Conservation (phyloP, 1,140 invertebrate species). For the Gyrodactylus bullatarudis region DNA sequence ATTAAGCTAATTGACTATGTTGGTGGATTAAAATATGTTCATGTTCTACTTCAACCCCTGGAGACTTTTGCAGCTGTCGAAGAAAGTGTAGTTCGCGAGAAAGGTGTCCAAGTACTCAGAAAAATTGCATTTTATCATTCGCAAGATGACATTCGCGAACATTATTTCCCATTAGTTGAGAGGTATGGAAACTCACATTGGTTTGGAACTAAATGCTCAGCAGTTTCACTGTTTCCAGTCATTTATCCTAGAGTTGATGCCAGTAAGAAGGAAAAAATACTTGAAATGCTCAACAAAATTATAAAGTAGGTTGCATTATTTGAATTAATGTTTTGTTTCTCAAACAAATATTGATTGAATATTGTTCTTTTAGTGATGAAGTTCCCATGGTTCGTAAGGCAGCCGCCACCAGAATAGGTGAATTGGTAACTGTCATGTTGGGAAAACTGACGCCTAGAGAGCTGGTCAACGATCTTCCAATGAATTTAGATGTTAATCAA, state of each 20-base stretch:
- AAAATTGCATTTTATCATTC: slow-evolving; percentile 56
- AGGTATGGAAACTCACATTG: slow-evolving; percentile 32
- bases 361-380: slow-evolving; percentile 90
- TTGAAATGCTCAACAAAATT: not conserved
- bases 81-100: slow-evolving; percentile 95
- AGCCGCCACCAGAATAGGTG: slow-evolving; percentile 74
- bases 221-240: slow-evolving; percentile 59
- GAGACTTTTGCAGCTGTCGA: slow-evolving; percentile 82
- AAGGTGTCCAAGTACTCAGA: slow-evolving; percentile 77
- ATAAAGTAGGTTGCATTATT: not conserved
- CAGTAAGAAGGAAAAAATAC: slow-evolving; percentile 7
- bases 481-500: not conserved
- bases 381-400: slow-evolving; percentile 91
- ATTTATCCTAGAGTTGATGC: slow-evolving; percentile 28
- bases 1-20: slow-evolving; percentile 66
- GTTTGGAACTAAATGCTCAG: slow-evolving; percentile 82
- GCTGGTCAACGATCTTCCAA: not conserved
- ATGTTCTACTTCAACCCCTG: slow-evolving; percentile 64
- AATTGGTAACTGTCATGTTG: slow-evolving; percentile 28
- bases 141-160: slow-evolving; percentile 33
- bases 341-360: too few relatives aligned
- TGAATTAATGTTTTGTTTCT: not conserved
- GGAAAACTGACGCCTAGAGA: not conserved
- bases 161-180: slow-evolving; percentile 3
- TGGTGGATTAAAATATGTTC: slow-evolving; percentile 70